Evolutionary conservation across 2,888 invertebrate species (phyloP).

Genomic region (Phytoseiulus persimilis): DNA sequence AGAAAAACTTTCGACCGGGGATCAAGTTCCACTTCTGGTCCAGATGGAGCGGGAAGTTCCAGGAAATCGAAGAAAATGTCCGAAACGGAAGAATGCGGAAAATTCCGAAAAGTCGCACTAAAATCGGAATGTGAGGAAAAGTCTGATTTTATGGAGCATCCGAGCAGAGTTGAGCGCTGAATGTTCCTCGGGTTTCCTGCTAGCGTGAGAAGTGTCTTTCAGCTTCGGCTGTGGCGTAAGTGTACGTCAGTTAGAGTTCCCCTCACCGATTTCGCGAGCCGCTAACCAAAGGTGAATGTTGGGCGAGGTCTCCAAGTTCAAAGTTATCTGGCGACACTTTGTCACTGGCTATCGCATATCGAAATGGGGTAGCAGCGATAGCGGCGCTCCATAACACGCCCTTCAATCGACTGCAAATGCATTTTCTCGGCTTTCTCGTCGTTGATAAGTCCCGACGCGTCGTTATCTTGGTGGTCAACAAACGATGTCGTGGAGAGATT

Average conservation of each 20-base stretch:
- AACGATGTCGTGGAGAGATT: neutral
- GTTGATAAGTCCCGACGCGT: neutral
- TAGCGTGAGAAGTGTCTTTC: neutral
- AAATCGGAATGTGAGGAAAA: too few relatives aligned
- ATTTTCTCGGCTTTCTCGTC: neutral
- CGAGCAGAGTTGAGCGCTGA: neutral
- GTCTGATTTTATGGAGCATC: neutral
- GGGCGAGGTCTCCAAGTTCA: constrained; percentile 15
- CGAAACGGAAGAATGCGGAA: too few relatives aligned
- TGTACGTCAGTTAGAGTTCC: neutral
- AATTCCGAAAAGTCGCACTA: too few relatives aligned
- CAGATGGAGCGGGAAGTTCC: too few relatives aligned
- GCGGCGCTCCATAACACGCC: constrained; percentile 23
- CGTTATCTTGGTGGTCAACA: neutral
- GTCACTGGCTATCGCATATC: constrained; percentile 33
- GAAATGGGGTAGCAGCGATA: neutral
- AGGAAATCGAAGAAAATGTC: too few relatives aligned
- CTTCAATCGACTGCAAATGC: constrained; percentile 35
- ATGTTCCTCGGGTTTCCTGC: neutral
- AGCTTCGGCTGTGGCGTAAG: neutral
- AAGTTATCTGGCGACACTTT: constrained; percentile 38
- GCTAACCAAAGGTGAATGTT: neutral
- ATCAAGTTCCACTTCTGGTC: too few relatives aligned
- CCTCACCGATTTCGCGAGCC: neutral
- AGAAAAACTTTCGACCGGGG: too few relatives aligned